Conservation (phyloP, 2,888 invertebrate species). For the Pyrgus malvae region DNA sequence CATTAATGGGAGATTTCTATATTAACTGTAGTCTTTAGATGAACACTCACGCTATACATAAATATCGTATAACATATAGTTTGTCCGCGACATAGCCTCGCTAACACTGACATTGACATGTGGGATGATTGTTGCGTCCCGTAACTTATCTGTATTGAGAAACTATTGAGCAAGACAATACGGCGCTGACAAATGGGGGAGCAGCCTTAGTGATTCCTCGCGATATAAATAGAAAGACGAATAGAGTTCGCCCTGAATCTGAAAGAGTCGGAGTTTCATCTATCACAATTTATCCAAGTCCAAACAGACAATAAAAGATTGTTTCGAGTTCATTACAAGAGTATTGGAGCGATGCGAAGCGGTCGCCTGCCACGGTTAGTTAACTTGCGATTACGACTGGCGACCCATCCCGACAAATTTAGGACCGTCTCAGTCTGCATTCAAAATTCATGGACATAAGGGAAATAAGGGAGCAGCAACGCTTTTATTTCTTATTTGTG, state of each 20-base stretch:
- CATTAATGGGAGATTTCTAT: too few species aligned
- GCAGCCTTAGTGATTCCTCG: slow-evolving; percentile 41
- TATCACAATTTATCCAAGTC: slow-evolving; percentile 75
- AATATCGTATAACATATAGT: too few species aligned
- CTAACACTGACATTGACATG: neutral
- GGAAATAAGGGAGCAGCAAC: slow-evolving; percentile 14
- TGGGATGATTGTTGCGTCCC: slow-evolving; percentile 7
- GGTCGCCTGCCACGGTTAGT: slow-evolving; percentile 50
- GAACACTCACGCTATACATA: too few species aligned
- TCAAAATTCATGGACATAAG: slow-evolving; percentile 24
- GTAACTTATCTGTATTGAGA: slow-evolving; percentile 1
- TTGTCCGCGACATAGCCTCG: neutral
- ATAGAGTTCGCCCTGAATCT: slow-evolving; percentile 60
- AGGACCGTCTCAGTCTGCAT: slow-evolving; percentile 11
- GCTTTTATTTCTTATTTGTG: slow-evolving; percentile 24
- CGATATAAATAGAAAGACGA: slow-evolving; percentile 58
- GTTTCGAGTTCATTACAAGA: slow-evolving; percentile 63
- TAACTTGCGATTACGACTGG: slow-evolving; percentile 50
- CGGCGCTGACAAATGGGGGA: slow-evolving; percentile 13
- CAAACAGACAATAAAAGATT: slow-evolving; percentile 71
- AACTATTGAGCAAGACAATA: slow-evolving; percentile 18
- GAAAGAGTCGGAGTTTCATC: slow-evolving; percentile 60
- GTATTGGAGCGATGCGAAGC: slow-evolving; percentile 46
- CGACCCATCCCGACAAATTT: slow-evolving; percentile 26
- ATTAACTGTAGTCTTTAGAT: too few species aligned